Evolutionary conservation across 2,888 invertebrate genomes (phyloP), one percentile per base, ranked within the genome.

Genomic region (Diadegma fenestrale): DNA sequence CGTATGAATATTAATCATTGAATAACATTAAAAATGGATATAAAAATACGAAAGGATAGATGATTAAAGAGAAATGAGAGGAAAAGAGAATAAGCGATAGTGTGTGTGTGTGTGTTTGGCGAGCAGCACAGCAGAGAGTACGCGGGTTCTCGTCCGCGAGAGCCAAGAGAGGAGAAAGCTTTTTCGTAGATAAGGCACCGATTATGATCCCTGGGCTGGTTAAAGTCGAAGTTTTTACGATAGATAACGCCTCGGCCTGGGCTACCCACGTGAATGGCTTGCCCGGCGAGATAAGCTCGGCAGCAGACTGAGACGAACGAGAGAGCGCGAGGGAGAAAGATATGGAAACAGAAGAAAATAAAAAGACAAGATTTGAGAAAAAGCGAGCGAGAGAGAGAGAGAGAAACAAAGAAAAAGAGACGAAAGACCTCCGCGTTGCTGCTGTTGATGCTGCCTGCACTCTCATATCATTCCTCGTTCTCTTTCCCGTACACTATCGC

Each of bases 151-250:
- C 43, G 41, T 78, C 58, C 45, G 33, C 30, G 45, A 85, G 83
- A 85, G 83, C 82, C 33, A 78, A 84, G 87, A 68, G 76, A 77
- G 80, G 86, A 87, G 87, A 88, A 85, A 87, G 86, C 83, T 78
- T 82, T 83, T 75, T 82, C 84, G 81, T 84, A 87, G 89, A 89
- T 87, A 88, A 88, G 87, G 79, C 81, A 82, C 83, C 91, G 93
- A 93, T 93, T 93, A 93, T 92, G 92, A 93, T 93, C 93, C 92
- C 92, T 90, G 89, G 91, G 85, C 88, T 91, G 92, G 93, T 92
- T 92, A 89, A 91, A 92, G 92, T 90, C 91, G 87, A 93, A 93
- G 92, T 93, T 93, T 93, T 93, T 92, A 91, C 92, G 89, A 90
- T 90, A 92, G 92, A 93, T 93, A 92, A 92, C 82, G 78, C 41